These are phyloP conservation scores for Piprites chloris DNA, from an alignment of 2,113 vertebrate genomes.

Conservation along the genomic window DNA sequence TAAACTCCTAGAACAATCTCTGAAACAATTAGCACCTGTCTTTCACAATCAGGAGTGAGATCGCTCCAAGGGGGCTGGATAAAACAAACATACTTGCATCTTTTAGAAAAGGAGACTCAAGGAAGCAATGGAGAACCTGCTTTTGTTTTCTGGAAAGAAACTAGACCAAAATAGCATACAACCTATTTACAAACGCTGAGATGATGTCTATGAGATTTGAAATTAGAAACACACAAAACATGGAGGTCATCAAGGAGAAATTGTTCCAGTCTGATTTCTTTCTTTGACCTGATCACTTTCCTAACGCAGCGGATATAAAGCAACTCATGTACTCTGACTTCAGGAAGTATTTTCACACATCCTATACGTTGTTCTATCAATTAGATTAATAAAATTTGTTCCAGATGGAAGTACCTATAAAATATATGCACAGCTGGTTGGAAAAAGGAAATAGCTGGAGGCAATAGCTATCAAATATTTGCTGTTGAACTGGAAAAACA, in stretches of 20 bases:
- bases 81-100: neutral
- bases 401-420: constrained; percentile 3
- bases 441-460: constrained; percentile 10
- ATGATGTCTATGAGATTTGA: neutral
- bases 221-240: neutral
- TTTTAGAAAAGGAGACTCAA: neutral
- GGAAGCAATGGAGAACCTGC: neutral
- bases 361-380: neutral
- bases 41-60: neutral
- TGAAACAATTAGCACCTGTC: neutral
- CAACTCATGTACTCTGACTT: neutral
- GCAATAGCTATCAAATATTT: neutral
- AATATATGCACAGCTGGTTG: neutral
- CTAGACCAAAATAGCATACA: neutral
- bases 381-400: neutral
- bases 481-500: neutral
- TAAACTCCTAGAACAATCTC: neutral
- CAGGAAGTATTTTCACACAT: neutral
- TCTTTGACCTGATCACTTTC: neutral
- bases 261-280: neutral
- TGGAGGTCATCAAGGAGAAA: neutral
- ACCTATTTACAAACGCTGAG: neutral
- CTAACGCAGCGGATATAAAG: neutral
- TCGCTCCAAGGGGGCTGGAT: neutral
- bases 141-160: neutral